Evolutionary conservation across 2,797 vertebrate genomes (phyloP).

Genomic region (Sardinella longiceps): DNA sequence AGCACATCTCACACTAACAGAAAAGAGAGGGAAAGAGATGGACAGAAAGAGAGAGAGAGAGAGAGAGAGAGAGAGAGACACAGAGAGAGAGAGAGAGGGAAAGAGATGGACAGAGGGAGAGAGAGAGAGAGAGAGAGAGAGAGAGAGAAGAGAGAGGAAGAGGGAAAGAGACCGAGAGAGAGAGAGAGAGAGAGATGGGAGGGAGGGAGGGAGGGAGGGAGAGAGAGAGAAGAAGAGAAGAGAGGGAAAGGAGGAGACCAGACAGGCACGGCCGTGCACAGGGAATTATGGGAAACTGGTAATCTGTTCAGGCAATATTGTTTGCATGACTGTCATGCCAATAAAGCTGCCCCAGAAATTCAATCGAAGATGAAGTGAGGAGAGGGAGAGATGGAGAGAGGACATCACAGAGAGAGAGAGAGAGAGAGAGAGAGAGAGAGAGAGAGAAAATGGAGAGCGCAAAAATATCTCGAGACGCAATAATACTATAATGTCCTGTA

Average conservation of each 20-base stretch:
- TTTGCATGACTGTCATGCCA: constrained; percentile 12
- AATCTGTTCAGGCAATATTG: constrained; percentile 20
- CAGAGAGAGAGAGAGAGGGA: not conserved
- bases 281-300: constrained; percentile 23
- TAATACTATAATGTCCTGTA: not conserved
- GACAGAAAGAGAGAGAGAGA: not conserved
- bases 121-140: not conserved
- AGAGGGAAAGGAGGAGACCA: not conserved
- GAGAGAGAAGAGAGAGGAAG: not conserved
- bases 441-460: not conserved
- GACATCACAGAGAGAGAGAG: not conserved
- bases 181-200: not conserved
- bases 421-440: not conserved
- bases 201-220: not conserved
- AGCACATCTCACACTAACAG: not conserved
- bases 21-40: not conserved
- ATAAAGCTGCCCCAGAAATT: not conserved
- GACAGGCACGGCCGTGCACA: not conserved
- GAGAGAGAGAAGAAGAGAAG: not conserved
- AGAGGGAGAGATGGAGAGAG: not conserved
- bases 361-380: not conserved
- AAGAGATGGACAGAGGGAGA: not conserved
- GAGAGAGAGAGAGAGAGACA: not conserved
- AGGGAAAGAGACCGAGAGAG: not conserved
- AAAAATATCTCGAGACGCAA: not conserved